A percentile compares a stretch with the other conserved stretches of the same genome.
These are phyloP conservation scores for Drosophila repleta DNA, from an alignment of 1,140 invertebrate species.

Conservation along the genomic window DNA sequence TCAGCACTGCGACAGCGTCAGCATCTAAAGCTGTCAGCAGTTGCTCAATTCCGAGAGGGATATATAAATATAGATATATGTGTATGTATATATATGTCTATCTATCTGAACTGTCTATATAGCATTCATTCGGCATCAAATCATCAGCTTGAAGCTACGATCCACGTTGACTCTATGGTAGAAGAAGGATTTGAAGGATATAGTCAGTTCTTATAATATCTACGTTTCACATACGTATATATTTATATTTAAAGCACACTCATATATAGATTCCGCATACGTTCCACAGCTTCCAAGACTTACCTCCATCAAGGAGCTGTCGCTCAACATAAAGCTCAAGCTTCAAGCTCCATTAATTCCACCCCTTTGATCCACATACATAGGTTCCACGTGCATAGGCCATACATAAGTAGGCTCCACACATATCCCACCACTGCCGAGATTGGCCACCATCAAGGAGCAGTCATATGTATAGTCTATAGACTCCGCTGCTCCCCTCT, in stretches of 20 bases:
- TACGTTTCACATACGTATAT: background rate
- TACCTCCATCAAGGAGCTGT: too few relatives aligned
- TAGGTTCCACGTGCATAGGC: too few relatives aligned
- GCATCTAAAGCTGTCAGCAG: conserved; percentile 39
- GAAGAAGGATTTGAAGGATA: too few relatives aligned
- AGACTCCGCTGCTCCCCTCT: background rate
- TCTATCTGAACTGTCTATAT: background rate
- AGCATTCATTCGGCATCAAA: too few relatives aligned
- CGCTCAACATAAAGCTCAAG: too few relatives aligned
- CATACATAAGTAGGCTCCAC: background rate
- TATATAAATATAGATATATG: background rate
- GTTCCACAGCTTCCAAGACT: background rate
- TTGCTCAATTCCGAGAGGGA: conserved; percentile 11
- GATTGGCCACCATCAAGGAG: too few relatives aligned
- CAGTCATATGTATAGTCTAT: background rate
- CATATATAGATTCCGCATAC: background rate
- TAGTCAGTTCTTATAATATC: too few relatives aligned
- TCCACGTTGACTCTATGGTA: background rate
- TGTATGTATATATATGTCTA: background rate
- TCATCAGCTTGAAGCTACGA: background rate
- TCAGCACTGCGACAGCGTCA: conserved; percentile 46
- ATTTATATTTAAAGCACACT: background rate
- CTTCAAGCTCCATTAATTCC: too few relatives aligned
- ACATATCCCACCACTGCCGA: background rate
- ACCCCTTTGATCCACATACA: too few relatives aligned